Conservation (phyloP, 2,888 invertebrate species). For the Geotrupes spiniger region DNA sequence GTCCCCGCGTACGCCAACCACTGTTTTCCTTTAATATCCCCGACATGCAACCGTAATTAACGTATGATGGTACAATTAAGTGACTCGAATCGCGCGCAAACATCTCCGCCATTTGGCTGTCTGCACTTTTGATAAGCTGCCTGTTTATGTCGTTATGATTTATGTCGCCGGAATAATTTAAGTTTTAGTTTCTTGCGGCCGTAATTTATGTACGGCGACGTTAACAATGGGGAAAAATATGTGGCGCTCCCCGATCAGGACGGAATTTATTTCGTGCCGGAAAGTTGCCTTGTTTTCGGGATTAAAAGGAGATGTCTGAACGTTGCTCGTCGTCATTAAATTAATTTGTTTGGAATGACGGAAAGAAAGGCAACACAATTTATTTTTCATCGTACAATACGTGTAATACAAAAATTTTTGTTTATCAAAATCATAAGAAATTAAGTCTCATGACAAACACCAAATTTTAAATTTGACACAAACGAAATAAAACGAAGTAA, state of each 20-base stretch:
- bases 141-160: slow-evolving; percentile 7
- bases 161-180: slow-evolving; percentile 7
- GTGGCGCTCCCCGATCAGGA: neutral
- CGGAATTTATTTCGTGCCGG: neutral
- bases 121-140: slow-evolving; percentile 5
- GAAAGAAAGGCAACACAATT: too few relatives aligned
- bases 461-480: too few relatives aligned
- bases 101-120: slow-evolving; percentile 7
- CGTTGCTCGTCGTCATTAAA: too few relatives aligned
- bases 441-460: too few relatives aligned
- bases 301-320: too few relatives aligned
- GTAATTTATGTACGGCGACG: slow-evolving; percentile 2
- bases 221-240: slow-evolving; percentile 4
- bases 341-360: too few relatives aligned
- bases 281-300: neutral
- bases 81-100: slow-evolving; percentile 17
- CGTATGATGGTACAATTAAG: slow-evolving; percentile 8
- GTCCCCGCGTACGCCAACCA: slow-evolving; percentile 27
- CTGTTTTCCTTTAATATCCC: slow-evolving; percentile 28
- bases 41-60: slow-evolving; percentile 34
- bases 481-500: too few relatives aligned
- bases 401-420: too few relatives aligned
- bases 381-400: too few relatives aligned
- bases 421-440: too few relatives aligned
- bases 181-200: slow-evolving; percentile 5